Percentiles rank a stretch among this genome's conserved stretches.
phyloP scores from a whole-genome alignment of 2,113 vertebrate genomes.

The Taxidea taxus region DNA sequence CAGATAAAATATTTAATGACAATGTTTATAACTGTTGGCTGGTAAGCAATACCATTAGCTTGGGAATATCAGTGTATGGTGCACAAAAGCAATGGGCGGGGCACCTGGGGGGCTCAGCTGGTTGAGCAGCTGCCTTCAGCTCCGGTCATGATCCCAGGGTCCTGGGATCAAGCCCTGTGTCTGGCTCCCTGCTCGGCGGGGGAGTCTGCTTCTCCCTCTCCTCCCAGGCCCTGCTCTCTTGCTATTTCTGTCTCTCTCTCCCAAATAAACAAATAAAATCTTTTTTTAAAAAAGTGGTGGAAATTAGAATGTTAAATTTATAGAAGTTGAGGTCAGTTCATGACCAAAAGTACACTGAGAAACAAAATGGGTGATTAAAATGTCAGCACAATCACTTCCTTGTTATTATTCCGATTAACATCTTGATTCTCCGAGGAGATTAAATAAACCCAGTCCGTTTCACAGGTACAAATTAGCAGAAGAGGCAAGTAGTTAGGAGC shows the following conservation, averaged over 20 bases:
- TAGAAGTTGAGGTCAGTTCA: not conserved
- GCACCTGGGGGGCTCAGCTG: too few species aligned
- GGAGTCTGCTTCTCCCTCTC: too few species aligned
- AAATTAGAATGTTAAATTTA: slow-evolving; percentile 16
- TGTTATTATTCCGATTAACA: slow-evolving; percentile 26
- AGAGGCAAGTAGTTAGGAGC: not conserved
- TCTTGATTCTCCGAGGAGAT: not conserved
- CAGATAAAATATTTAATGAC: not conserved
- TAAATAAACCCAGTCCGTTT: slow-evolving; percentile 21
- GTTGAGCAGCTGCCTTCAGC: too few species aligned
- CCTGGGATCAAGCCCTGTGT: too few species aligned
- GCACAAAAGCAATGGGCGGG: not conserved
- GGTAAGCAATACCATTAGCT: slow-evolving; percentile 3
- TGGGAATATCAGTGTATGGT: not conserved
- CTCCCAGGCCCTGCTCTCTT: too few species aligned
- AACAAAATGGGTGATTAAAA: not conserved
- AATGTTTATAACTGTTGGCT: not conserved
- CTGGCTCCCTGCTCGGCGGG: too few species aligned
- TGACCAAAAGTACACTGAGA: not conserved
- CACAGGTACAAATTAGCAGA: not conserved
- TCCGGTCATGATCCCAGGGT: too few species aligned
- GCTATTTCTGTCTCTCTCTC: too few species aligned
- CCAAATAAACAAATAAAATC: too few species aligned
- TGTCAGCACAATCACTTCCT: not conserved
- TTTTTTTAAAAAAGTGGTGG: not conserved